phyloP scores from a whole-genome alignment of 2,888 invertebrate species.

The Diaperis boleti region DNA sequence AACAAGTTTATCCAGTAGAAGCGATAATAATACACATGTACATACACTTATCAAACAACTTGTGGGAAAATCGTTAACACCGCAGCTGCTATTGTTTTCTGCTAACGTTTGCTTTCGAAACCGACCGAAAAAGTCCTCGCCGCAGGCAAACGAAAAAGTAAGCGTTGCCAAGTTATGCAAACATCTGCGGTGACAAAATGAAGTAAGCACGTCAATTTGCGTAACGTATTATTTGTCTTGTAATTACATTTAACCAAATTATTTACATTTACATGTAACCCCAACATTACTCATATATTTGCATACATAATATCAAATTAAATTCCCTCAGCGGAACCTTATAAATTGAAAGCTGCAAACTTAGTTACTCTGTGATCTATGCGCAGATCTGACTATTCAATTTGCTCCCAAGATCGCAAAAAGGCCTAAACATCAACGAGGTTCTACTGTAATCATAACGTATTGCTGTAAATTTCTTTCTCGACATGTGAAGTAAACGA shows the following conservation, averaged over 20 bases:
- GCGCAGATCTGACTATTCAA: constrained; percentile 30
- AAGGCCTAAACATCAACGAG: too few species aligned
- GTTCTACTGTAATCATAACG: too few species aligned
- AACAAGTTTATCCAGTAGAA: neutral
- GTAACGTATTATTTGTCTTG: constrained; percentile 32
- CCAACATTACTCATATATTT: constrained; percentile 39
- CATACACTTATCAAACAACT: neutral
- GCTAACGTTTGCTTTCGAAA: neutral
- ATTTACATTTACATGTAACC: constrained; percentile 42
- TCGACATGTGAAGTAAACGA: too few species aligned
- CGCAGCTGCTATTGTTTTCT: neutral
- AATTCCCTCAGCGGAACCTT: constrained; percentile 32
- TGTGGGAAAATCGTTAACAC: neutral
- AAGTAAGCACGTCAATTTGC: constrained; percentile 18
- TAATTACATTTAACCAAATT: constrained; percentile 38
- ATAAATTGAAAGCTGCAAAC: constrained; percentile 41
- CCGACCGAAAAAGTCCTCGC: neutral
- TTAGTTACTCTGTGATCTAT: constrained; percentile 38
- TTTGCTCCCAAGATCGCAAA: constrained; percentile 26
- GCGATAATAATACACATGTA: neutral
- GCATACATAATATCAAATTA: constrained; percentile 42
- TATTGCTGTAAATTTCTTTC: too few species aligned
- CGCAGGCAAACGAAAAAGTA: neutral
- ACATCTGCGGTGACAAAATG: constrained; percentile 9
- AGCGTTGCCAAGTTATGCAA: constrained; percentile 2